phyloP scores from a whole-genome alignment of 2,888 invertebrate species.

The Pollenia amentaria region DNA sequence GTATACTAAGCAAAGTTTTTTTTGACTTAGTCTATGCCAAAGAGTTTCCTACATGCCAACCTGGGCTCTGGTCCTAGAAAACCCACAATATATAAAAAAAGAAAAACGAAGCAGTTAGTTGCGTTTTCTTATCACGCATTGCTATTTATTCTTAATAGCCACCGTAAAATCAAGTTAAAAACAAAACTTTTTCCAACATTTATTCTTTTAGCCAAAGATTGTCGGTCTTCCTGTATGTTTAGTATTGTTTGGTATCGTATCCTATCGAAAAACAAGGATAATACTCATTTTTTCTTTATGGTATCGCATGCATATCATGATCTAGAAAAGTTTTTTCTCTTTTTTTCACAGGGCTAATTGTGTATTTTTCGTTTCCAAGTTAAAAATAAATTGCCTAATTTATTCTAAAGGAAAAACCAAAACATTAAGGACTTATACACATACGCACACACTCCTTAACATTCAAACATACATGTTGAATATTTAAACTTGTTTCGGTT shows the following conservation, averaged over 20 bases:
- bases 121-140: constrained; percentile 82
- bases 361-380: constrained; percentile 35
- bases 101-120: constrained; percentile 67
- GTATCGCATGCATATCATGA: constrained; percentile 72
- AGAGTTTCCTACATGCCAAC: not conserved
- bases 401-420: constrained; percentile 38
- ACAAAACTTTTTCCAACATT: constrained; percentile 49
- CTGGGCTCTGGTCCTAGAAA: not conserved
- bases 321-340: constrained; percentile 22
- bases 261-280: constrained; percentile 56
- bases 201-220: not conserved
- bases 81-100: not conserved
- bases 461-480: no score
- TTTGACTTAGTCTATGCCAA: constrained; percentile 9
- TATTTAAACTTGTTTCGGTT: not conserved
- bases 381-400: constrained; percentile 67
- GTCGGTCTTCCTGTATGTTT: not conserved
- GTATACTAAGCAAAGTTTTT: constrained; percentile 27
- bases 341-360: constrained; percentile 13
- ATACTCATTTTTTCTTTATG: constrained; percentile 66
- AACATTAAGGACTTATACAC: not conserved
- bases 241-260: not conserved
- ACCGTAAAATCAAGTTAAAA: constrained; percentile 76
- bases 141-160: constrained; percentile 80
- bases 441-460: not conserved